Evolutionary conservation across 2,797 vertebrate genomes (phyloP).

Genomic region (Catharus ustulatus): DNA sequence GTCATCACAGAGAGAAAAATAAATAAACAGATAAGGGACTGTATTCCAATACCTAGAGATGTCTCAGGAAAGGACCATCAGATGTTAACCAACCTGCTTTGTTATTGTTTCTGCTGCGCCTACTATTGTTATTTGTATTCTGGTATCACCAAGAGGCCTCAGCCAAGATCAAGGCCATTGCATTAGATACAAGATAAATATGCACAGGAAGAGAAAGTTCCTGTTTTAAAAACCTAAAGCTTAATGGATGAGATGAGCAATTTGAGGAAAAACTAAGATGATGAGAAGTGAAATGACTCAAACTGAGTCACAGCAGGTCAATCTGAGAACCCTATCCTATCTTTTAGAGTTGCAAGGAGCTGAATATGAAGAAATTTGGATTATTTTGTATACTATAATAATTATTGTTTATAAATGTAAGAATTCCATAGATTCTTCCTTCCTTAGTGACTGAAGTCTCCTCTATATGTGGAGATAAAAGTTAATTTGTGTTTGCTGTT

Average conservation of each 20-base stretch:
- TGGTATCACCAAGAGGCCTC: slow-evolving; percentile 55
- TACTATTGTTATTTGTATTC: slow-evolving; percentile 66
- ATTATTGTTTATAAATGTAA: neutral
- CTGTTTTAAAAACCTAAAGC: slow-evolving; percentile 23
- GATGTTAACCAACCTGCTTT: slow-evolving; percentile 54
- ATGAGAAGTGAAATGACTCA: slow-evolving; percentile 22
- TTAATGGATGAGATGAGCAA: slow-evolving; percentile 46
- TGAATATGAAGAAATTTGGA: neutral
- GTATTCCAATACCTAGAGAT: neutral
- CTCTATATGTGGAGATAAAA: neutral
- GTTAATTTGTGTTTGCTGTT: neutral
- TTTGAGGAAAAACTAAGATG: slow-evolving; percentile 32
- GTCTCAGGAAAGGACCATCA: slow-evolving; percentile 14
- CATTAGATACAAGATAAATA: slow-evolving; percentile 56
- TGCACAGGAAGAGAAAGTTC: slow-evolving; percentile 56
- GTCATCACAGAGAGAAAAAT: slow-evolving; percentile 9
- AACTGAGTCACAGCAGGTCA: slow-evolving; percentile 12
- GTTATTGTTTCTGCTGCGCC: slow-evolving; percentile 61
- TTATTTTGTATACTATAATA: neutral
- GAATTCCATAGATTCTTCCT: neutral
- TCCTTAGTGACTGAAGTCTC: neutral
- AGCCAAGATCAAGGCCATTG: neutral
- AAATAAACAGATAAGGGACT: neutral
- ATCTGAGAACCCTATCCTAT: neutral
- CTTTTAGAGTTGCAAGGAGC: neutral